Percentiles rank a stretch among this genome's conserved stretches.
Conservation (phyloP, 2,888 invertebrate genomes). For the Dilophus febrilis region DNA sequence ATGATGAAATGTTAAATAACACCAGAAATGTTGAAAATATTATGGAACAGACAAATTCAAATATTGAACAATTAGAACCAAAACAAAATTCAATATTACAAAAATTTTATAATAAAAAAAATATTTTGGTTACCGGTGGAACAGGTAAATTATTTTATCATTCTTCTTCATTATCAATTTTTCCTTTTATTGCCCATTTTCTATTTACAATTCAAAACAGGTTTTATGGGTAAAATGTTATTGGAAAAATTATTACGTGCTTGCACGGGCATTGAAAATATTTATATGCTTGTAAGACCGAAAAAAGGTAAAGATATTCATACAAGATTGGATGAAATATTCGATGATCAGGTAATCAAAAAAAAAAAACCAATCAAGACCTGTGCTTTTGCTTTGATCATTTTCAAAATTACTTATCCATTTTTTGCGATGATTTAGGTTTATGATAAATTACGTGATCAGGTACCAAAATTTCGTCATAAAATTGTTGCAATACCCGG, state of each 20-base stretch:
- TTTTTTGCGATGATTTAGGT: slow-evolving; percentile 30
- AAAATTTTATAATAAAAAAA: slow-evolving; percentile 39
- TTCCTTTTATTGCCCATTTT: slow-evolving; percentile 14
- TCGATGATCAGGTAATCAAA: slow-evolving; percentile 39
- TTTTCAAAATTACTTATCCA: too few species aligned
- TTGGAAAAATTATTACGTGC: slow-evolving; percentile 37
- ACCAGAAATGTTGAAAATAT: too few species aligned
- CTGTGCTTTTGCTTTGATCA: too few species aligned
- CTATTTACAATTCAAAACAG: slow-evolving; percentile 16
- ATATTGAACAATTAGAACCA: too few species aligned
- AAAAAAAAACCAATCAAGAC: too few species aligned
- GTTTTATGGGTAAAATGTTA: slow-evolving; percentile 29
- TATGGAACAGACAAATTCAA: too few species aligned
- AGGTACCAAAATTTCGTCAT: slow-evolving; percentile 40
- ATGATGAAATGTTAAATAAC: too few species aligned
- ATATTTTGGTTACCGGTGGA: slow-evolving; percentile 41
- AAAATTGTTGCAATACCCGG: slow-evolving; percentile 51
- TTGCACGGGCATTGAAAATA: slow-evolving; percentile 32
- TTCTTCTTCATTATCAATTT: not conserved
- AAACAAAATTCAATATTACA: slow-evolving; percentile 32
- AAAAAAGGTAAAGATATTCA: slow-evolving; percentile 46
- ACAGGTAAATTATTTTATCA: slow-evolving; percentile 32
- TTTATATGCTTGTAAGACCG: slow-evolving; percentile 37
- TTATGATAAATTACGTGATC: slow-evolving; percentile 34
- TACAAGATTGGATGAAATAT: slow-evolving; percentile 46